Conservation (phyloP, 2,113 vertebrate species). For the Neogobius melanostomus region DNA sequence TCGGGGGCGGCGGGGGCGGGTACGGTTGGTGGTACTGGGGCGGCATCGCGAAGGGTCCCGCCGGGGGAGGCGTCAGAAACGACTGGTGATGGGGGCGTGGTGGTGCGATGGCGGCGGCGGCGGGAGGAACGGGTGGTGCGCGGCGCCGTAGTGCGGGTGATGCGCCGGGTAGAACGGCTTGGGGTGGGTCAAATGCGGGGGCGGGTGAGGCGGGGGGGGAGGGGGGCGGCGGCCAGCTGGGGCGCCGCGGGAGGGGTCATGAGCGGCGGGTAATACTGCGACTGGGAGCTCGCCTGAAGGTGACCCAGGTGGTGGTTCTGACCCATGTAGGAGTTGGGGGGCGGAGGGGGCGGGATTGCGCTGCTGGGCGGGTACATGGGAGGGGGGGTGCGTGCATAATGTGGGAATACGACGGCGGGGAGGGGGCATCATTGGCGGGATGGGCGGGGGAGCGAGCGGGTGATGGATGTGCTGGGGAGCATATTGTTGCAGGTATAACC, state of each 20-base stretch:
- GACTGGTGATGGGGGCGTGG: slow-evolving; percentile 25
- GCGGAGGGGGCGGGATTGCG: slow-evolving; percentile 6
- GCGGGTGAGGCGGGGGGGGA: slow-evolving; percentile 41
- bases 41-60: slow-evolving; percentile 38
- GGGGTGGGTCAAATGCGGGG: slow-evolving; percentile 28
- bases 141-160: slow-evolving; percentile 34
- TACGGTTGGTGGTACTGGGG: slow-evolving; percentile 54
- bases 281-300: slow-evolving; percentile 36
- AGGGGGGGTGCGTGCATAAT: slow-evolving; percentile 38
- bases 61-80: slow-evolving; percentile 21
- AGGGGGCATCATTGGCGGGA: slow-evolving; percentile 48
- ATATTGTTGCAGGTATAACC: slow-evolving; percentile 61
- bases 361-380: slow-evolving; percentile 25
- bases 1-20: slow-evolving; percentile 51
- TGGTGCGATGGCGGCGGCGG: not conserved
- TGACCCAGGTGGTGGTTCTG: slow-evolving; percentile 49
- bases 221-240: slow-evolving; percentile 10
- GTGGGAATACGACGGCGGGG: slow-evolving; percentile 50
- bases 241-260: slow-evolving; percentile 12
- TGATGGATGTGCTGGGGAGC: slow-evolving; percentile 35
- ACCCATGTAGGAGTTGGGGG: slow-evolving; percentile 46
- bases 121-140: slow-evolving; percentile 52
- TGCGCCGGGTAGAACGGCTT: slow-evolving; percentile 56
- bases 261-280: slow-evolving; percentile 47
- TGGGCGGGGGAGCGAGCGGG: slow-evolving; percentile 7